These are phyloP conservation scores for Drosophila siamana DNA, from an alignment of 2,888 invertebrate genomes.

Conservation along the genomic window DNA sequence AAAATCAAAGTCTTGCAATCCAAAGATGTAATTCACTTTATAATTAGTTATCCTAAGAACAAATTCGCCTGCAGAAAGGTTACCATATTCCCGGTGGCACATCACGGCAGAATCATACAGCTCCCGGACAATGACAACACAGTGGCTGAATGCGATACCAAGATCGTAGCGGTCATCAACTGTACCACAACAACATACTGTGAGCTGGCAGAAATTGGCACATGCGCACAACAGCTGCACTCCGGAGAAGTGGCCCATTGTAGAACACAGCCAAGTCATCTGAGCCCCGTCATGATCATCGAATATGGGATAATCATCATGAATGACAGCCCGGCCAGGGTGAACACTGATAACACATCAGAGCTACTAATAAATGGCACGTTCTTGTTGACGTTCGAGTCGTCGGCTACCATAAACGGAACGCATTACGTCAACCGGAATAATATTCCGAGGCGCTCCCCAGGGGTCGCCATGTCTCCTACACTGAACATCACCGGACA, in stretches of 20 bases:
- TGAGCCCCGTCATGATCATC: background rate
- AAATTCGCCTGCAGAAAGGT: background rate
- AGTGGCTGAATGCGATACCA: background rate
- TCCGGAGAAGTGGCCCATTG: background rate
- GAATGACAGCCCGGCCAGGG: background rate
- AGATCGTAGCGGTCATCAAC: background rate
- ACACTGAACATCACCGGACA: too few relatives aligned
- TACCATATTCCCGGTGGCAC: too few relatives aligned
- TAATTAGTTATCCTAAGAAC: constrained; percentile 2
- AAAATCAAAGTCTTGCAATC: constrained; percentile 4
- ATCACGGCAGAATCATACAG: too few relatives aligned
- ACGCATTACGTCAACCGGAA: too few relatives aligned
- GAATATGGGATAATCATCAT: background rate
- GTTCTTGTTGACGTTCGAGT: too few relatives aligned
- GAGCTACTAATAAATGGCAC: too few relatives aligned
- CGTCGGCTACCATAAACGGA: too few relatives aligned
- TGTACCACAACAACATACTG: background rate
- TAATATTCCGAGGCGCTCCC: too few relatives aligned
- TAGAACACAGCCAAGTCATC: background rate
- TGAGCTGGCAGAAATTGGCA: background rate
- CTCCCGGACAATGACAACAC: background rate
- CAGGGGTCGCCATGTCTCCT: too few relatives aligned
- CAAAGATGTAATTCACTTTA: constrained; percentile 3
- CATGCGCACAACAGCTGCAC: background rate
- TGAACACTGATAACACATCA: too few relatives aligned